These are phyloP conservation scores for Gortyna flavago DNA, from an alignment of 2,888 invertebrate genomes.

Conservation along the genomic window DNA sequence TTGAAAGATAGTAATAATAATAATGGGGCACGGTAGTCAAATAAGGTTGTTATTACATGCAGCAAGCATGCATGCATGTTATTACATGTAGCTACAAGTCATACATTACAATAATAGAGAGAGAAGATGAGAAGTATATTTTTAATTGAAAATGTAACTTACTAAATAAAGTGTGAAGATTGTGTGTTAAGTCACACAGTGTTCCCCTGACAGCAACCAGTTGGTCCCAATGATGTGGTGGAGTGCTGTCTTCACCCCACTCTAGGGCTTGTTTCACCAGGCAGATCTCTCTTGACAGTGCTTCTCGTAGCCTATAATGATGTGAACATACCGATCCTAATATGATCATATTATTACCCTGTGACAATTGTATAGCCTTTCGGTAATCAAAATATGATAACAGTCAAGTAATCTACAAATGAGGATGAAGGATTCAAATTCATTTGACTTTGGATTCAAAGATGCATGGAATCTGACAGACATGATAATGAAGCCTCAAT, in stretches of 20 bases:
- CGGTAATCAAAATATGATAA: background rate
- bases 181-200: constrained; percentile 85
- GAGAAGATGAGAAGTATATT: no score
- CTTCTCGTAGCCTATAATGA: constrained; percentile 80
- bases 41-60: background rate
- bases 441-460: background rate
- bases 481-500: background rate
- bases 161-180: constrained; percentile 83
- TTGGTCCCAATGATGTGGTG: constrained; percentile 88
- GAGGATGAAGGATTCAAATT: background rate
- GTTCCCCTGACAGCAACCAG: constrained; percentile 84
- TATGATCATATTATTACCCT: background rate
- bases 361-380: background rate
- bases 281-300: constrained; percentile 84
- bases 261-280: constrained; percentile 86
- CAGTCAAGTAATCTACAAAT: background rate
- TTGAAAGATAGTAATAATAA: background rate
- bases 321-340: background rate
- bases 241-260: constrained; percentile 87
- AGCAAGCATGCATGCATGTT: background rate
- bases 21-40: background rate
- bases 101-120: no score
- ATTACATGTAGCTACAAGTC: background rate
- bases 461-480: background rate
- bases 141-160: constrained; percentile 57